A percentile compares a stretch with the other conserved stretches of the same genome.
Conservation (phyloP, 1,140 invertebrate species). For the Diuraphis noxia region DNA sequence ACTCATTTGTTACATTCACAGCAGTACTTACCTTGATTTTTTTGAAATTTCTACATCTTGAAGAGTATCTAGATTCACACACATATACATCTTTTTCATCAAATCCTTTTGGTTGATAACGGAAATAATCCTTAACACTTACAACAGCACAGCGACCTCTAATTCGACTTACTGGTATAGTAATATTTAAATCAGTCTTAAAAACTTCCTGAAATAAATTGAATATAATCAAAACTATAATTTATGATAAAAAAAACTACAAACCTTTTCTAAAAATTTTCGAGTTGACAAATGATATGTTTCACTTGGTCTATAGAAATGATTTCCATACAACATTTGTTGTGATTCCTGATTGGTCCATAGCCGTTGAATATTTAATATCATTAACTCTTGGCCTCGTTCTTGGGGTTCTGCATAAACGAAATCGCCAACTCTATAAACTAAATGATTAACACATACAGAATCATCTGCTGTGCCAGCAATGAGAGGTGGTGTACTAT, state of each 20-base stretch:
- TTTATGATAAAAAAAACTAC: neutral
- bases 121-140: constrained; percentile 94
- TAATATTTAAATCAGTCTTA: constrained; percentile 85
- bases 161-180: constrained; percentile 83
- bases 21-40: constrained; percentile 68
- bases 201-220: constrained; percentile 79
- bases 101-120: constrained; percentile 82
- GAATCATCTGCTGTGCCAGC: constrained; percentile 58
- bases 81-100: constrained; percentile 95
- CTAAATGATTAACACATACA: constrained; percentile 67
- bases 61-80: constrained; percentile 93
- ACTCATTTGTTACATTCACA: neutral
- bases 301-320: constrained; percentile 85
- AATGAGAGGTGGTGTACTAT: constrained; percentile 26
- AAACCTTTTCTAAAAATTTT: constrained; percentile 85
- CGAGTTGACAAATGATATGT: constrained; percentile 94
- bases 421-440: constrained; percentile 84
- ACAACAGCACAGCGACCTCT: constrained; percentile 92
- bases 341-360: constrained; percentile 82
- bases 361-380: constrained; percentile 85
- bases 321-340: constrained; percentile 87
- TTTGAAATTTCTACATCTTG: constrained; percentile 83
- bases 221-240: neutral
- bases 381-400: constrained; percentile 78
- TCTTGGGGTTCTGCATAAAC: constrained; percentile 84